Percentiles rank a stretch among this genome's conserved stretches.
Conservation (phyloP, 2,797 vertebrate genomes). For the Dendrocincla tyrannina region DNA sequence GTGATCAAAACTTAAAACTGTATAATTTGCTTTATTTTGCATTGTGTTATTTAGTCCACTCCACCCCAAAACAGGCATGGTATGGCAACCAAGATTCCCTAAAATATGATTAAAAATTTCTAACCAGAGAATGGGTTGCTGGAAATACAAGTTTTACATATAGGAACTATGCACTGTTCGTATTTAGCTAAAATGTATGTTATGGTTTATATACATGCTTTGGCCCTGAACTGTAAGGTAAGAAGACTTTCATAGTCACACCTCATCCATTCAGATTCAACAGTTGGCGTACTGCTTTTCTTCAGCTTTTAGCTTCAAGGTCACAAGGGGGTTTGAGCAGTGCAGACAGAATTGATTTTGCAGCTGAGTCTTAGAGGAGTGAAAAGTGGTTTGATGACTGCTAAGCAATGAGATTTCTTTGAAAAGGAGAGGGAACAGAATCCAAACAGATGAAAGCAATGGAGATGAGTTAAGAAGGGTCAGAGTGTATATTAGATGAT, state of each 20-base stretch:
- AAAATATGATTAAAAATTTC: not conserved
- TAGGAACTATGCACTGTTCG: not conserved
- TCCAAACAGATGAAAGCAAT: not conserved
- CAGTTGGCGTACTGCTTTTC: not conserved
- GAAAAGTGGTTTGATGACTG: not conserved
- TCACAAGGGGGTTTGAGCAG: not conserved
- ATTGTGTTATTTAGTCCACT: not conserved
- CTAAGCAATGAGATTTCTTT: not conserved
- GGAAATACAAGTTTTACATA: not conserved
- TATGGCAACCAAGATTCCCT: not conserved
- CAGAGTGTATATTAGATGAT: not conserved
- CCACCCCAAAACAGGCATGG: accelerated
- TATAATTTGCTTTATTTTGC: not conserved
- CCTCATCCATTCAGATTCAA: not conserved
- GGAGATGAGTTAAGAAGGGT: not conserved
- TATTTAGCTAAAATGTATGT: not conserved
- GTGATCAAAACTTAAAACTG: not conserved
- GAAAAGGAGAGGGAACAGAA: not conserved
- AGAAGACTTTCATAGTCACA: not conserved
- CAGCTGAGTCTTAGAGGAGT: not conserved
- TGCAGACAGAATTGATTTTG: not conserved
- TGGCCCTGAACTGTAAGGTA: not conserved
- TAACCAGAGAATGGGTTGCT: not conserved
- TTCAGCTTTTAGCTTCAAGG: not conserved
- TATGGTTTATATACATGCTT: not conserved